Evolutionary conservation across 2,797 vertebrate genomes (phyloP).

Genomic region (Pampus argenteus): DNA sequence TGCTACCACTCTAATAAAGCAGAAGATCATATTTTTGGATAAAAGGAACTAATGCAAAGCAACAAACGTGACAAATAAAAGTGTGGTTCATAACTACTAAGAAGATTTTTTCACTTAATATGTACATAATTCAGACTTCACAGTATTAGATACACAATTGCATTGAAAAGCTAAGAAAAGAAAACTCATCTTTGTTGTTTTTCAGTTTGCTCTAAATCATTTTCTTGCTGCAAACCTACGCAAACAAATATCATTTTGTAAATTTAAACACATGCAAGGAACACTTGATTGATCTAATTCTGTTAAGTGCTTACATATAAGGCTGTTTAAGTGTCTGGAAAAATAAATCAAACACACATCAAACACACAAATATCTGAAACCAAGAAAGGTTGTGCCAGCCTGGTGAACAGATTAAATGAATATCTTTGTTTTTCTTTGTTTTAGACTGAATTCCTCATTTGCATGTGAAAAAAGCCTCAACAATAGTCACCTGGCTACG

Average conservation of each 20-base stretch:
- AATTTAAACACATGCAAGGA: constrained; percentile 26
- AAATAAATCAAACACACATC: constrained; percentile 32
- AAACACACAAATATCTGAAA: constrained; percentile 28
- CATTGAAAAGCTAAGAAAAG: constrained; percentile 16
- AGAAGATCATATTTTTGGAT: constrained; percentile 5
- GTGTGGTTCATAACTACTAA: not conserved
- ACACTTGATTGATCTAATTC: constrained; percentile 25
- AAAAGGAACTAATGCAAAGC: constrained; percentile 15
- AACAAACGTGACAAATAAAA: not conserved
- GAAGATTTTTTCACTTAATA: constrained; percentile 14
- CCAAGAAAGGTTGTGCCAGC: constrained; percentile 9
- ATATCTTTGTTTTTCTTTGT: not conserved
- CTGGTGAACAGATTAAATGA: not conserved
- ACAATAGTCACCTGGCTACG: constrained; percentile 2
- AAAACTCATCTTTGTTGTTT: not conserved
- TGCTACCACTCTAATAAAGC: constrained; percentile 1
- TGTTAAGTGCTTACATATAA: constrained; percentile 21
- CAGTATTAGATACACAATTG: constrained; percentile 37
- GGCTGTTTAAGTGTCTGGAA: constrained; percentile 14
- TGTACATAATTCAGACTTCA: constrained; percentile 32
- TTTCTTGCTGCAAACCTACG: constrained; percentile 10
- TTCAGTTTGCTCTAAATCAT: constrained; percentile 21
- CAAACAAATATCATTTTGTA: constrained; percentile 16
- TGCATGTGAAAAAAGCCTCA: not conserved
- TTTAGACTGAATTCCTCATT: constrained; percentile 18